These are phyloP conservation scores for Cephalopholis sonnerati DNA, from an alignment of 2,113 vertebrate species.

Conservation along the genomic window DNA sequence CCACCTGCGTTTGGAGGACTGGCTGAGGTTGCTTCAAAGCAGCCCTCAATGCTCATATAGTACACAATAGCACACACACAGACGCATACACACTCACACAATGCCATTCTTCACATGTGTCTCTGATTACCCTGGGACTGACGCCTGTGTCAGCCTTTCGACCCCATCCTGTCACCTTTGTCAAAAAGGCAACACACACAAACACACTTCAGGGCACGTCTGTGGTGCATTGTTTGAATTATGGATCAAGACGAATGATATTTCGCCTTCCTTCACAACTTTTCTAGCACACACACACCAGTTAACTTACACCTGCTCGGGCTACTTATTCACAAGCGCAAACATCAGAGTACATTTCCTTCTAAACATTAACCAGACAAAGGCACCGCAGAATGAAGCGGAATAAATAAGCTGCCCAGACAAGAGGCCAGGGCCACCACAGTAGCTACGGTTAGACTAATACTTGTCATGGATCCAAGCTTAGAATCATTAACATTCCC, in stretches of 20 bases:
- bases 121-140: conserved; percentile 57
- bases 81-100: conserved; percentile 21
- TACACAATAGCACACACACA: conserved; percentile 32
- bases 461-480: conserved; percentile 63
- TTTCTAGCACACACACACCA: not conserved
- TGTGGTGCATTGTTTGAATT: conserved; percentile 20
- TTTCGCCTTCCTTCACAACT: not conserved
- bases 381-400: conserved; percentile 9
- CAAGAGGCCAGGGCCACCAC: conserved; percentile 22
- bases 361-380: conserved; percentile 38
- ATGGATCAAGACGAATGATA: conserved; percentile 15
- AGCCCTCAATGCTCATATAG: conserved; percentile 4
- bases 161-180: conserved; percentile 26
- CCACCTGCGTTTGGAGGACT: conserved; percentile 41
- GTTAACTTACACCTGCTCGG: conserved; percentile 20
- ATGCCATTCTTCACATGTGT: conserved; percentile 49
- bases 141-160: conserved; percentile 37
- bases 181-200: conserved; percentile 13
- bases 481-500: conserved; percentile 69
- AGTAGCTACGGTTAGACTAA: conserved; percentile 41
- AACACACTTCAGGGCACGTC: conserved; percentile 23
- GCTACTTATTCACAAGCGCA: conserved; percentile 51
- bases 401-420: conserved; percentile 27
- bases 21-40: conserved; percentile 27
- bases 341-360: conserved; percentile 20